Evolutionary conservation across 2,888 invertebrate genomes (phyloP).

Genomic region (Petrophora chlorosata): DNA sequence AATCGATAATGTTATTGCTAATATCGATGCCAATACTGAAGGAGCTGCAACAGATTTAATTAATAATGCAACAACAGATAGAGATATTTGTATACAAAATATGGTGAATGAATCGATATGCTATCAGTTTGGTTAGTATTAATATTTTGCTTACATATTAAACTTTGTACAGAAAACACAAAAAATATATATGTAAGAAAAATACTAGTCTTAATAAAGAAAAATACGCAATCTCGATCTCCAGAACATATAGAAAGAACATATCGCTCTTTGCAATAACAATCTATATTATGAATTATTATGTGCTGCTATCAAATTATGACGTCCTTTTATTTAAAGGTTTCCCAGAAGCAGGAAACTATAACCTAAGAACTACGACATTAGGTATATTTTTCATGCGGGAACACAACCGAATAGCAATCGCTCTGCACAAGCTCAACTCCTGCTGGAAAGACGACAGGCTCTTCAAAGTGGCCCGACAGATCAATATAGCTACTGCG

Average conservation of each 20-base stretch:
- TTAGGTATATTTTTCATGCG: constrained; percentile 65
- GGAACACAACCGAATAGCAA: constrained; percentile 68
- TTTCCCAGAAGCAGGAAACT: constrained; percentile 59
- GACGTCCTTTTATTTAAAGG: constrained; percentile 44
- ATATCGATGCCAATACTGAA: constrained; percentile 10
- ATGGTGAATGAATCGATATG: constrained; percentile 51
- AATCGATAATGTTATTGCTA: constrained; percentile 18
- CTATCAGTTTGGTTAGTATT: constrained; percentile 62
- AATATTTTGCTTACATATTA: not conserved
- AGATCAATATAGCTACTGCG: constrained; percentile 65
- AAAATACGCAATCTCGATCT: no score
- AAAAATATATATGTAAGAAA: no score
- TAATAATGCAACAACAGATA: constrained; percentile 30
- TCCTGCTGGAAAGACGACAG: constrained; percentile 72
- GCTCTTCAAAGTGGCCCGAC: constrained; percentile 64
- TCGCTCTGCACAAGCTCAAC: constrained; percentile 53
- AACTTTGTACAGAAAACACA: no score
- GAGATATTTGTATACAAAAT: constrained; percentile 53
- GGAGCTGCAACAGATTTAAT: constrained; percentile 6
- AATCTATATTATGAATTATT: no score
- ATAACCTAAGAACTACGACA: constrained; percentile 59
- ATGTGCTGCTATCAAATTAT: no score
- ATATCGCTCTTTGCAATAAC: no score
- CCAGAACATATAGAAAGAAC: no score
- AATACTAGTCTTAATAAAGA: no score